phyloP scores from a whole-genome alignment of 2,888 invertebrate species.

The Luperina nickerlii region DNA sequence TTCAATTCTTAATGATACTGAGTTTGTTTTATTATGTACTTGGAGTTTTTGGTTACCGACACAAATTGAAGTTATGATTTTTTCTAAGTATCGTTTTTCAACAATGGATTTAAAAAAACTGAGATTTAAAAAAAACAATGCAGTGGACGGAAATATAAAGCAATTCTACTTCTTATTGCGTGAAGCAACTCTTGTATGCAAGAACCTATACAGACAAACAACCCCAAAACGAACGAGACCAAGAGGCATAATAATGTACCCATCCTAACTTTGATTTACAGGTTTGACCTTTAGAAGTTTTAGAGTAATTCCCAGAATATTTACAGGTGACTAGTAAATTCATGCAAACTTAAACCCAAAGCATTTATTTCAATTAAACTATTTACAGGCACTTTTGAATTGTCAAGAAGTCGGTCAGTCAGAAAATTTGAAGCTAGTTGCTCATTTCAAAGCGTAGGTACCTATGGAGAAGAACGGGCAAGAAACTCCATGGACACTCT shows the following conservation, averaged over 20 bases:
- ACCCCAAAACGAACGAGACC: not conserved
- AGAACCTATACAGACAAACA: not conserved
- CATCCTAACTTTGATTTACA: not conserved
- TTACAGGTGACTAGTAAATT: constrained; percentile 10
- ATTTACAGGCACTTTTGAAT: no score
- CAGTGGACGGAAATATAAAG: not conserved
- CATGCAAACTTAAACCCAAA: not conserved
- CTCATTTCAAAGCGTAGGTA: no score
- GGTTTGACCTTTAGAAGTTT: constrained; percentile 9
- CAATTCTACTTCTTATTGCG: no score
- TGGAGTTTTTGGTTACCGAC: constrained; percentile 57
- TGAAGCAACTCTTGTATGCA: not conserved
- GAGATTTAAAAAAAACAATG: no score
- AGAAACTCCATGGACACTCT: no score
- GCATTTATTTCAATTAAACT: no score
- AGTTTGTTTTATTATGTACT: constrained; percentile 61
- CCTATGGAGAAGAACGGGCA: no score
- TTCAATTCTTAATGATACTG: constrained; percentile 65
- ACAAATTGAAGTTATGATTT: constrained; percentile 47
- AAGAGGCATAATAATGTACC: constrained; percentile 10
- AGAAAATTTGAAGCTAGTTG: no score
- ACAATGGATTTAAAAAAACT: not conserved
- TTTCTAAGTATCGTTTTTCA: constrained; percentile 20
- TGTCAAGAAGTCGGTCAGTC: no score
- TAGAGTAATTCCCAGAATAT: not conserved